phyloP scores from a whole-genome alignment of 2,797 vertebrate species.

The Kryptolebias ocellatus region DNA sequence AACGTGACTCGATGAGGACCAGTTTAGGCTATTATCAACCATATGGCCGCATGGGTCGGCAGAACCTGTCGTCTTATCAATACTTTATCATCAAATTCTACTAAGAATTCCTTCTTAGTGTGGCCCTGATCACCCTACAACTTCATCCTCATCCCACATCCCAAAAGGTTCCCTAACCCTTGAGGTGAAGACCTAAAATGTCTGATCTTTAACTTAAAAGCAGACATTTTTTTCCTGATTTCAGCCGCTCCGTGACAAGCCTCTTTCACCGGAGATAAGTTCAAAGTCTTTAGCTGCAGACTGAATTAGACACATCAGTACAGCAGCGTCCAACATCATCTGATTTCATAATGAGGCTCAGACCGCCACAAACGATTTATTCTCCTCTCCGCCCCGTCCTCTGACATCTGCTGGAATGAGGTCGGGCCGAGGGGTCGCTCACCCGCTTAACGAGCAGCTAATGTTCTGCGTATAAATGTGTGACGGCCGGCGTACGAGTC shows the following conservation, averaged over 20 bases:
- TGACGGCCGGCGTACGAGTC: slow-evolving; percentile 32
- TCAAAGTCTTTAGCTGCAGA: too few species aligned
- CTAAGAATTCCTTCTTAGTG: not conserved
- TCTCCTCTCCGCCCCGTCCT: slow-evolving; percentile 22
- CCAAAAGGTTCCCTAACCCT: too few species aligned
- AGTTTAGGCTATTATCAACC: slow-evolving; percentile 28
- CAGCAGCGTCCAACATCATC: too few species aligned
- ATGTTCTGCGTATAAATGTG: not conserved
- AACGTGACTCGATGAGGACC: slow-evolving; percentile 57
- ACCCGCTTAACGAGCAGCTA: not conserved
- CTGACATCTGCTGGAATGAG: slow-evolving; percentile 23
- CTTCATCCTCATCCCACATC: too few species aligned
- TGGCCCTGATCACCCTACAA: too few species aligned
- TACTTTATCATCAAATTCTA: slow-evolving; percentile 7
- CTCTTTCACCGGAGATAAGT: too few species aligned
- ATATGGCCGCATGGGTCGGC: slow-evolving; percentile 40
- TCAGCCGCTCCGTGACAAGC: too few species aligned
- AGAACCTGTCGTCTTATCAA: slow-evolving; percentile 13
- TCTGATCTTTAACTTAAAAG: too few species aligned
- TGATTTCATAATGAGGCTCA: too few species aligned
- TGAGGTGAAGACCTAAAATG: too few species aligned
- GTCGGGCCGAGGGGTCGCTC: slow-evolving; percentile 43
- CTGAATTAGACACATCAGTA: too few species aligned
- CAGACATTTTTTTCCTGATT: too few species aligned
- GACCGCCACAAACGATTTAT: not conserved